phyloP scores from a whole-genome alignment of 2,113 vertebrate species.

The Sus scrofa region DNA sequence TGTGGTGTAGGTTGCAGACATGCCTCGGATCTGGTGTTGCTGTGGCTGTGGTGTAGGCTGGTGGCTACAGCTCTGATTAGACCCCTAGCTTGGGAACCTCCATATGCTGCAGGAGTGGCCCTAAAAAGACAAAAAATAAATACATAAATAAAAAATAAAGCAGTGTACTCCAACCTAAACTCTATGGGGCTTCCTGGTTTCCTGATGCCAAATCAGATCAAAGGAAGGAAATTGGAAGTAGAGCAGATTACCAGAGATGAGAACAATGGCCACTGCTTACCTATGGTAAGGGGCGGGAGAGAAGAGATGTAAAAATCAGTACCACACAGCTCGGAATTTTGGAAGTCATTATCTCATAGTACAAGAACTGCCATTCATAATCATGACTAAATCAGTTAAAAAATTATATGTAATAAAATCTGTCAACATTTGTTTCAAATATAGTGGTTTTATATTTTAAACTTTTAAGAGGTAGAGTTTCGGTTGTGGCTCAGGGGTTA shows the following conservation, averaged over 20 bases:
- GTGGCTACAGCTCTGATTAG: too few species aligned
- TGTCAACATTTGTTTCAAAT: not conserved
- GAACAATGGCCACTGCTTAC: not conserved
- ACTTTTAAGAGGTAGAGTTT: not conserved
- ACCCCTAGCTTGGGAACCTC: too few species aligned
- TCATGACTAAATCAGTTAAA: conserved; percentile 29
- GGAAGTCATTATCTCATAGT: conserved; percentile 3
- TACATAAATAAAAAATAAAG: not conserved
- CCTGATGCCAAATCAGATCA: not conserved
- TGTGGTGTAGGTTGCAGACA: too few species aligned
- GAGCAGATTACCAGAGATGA: not conserved
- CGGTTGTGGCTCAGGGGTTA: too few species aligned
- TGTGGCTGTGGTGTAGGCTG: too few species aligned
- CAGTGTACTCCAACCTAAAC: conserved; percentile 1
- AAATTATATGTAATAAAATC: not conserved
- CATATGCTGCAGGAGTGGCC: too few species aligned
- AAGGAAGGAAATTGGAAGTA: not conserved
- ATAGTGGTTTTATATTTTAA: not conserved
- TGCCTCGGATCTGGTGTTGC: too few species aligned
- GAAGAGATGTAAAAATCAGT: conserved; percentile 16
- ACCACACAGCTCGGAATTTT: not conserved
- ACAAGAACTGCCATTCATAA: not conserved
- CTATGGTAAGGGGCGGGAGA: not conserved
- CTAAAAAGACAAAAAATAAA: too few species aligned
- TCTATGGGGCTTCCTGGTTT: not conserved